Conservation (phyloP, 2,797 vertebrate species). For the Sciurus vulgaris region DNA sequence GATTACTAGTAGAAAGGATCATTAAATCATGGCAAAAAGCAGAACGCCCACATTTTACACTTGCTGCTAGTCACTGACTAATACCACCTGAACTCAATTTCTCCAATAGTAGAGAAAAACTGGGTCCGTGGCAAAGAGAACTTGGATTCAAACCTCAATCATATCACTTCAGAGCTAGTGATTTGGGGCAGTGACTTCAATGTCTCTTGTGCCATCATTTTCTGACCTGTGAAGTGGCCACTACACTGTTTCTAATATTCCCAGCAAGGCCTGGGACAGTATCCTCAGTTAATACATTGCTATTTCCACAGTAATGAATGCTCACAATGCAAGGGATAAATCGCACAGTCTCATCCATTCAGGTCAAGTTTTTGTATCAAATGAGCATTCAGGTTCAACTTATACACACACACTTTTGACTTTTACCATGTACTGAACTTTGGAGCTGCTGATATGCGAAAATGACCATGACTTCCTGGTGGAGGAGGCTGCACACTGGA, state of each 20-base stretch:
- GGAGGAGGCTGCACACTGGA: neutral
- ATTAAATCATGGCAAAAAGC: neutral
- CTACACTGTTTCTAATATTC: neutral
- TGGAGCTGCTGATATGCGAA: neutral
- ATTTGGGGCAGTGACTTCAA: neutral
- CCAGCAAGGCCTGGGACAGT: neutral
- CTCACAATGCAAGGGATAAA: neutral
- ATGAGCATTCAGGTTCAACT: neutral
- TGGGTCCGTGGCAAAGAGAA: neutral
- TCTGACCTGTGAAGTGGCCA: neutral
- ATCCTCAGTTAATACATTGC: neutral
- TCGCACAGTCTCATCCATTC: neutral
- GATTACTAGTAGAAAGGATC: neutral
- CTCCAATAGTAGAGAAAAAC: neutral
- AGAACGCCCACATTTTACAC: neutral
- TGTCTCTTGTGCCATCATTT: neutral
- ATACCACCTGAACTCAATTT: neutral
- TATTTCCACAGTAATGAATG: neutral
- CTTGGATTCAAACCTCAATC: neutral
- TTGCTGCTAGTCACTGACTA: neutral
- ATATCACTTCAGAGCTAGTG: neutral
- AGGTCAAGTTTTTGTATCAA: conserved; percentile 9
- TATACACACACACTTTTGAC: neutral
- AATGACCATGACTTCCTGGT: neutral
- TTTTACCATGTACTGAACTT: neutral